A percentile compares a stretch with the other conserved stretches of the same genome.
Conservation (phyloP, 2,797 vertebrate genomes). For the Syngnathus acus region DNA sequence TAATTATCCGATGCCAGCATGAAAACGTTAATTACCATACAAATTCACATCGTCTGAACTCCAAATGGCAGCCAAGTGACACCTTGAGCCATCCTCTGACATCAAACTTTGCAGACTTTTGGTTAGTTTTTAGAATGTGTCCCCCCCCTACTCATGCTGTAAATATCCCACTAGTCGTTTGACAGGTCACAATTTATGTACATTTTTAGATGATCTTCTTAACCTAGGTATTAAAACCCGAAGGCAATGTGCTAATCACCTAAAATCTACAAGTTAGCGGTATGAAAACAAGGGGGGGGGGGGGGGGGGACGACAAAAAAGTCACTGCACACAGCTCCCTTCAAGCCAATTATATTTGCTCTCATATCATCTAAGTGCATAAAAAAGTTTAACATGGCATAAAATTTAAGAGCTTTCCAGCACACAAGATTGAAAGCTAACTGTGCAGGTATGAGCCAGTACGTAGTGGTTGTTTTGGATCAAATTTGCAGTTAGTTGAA, state of each 20-base stretch:
- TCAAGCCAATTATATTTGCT: not conserved
- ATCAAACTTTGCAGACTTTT: not conserved
- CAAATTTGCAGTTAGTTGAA: not conserved
- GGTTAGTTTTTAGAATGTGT: no score
- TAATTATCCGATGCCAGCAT: not conserved
- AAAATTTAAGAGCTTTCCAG: not conserved
- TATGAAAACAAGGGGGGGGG: not conserved
- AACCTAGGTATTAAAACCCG: not conserved
- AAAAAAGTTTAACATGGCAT: not conserved
- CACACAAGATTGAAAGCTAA: not conserved
- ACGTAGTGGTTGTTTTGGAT: not conserved
- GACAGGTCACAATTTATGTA: not conserved
- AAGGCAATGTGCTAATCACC: not conserved
- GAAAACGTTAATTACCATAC: not conserved
- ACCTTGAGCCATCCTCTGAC: not conserved
- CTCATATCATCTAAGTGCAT: not conserved
- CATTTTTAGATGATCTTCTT: not conserved
- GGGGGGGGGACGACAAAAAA: not conserved
- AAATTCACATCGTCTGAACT: not conserved
- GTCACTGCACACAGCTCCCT: not conserved
- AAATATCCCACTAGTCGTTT: not conserved
- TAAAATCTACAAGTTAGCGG: not conserved
- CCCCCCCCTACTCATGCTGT: not conserved
- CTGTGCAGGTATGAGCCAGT: not conserved
- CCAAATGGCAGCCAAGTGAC: not conserved